Conservation (phyloP, 1,140 invertebrate species). For the Caenorhabditis brenneri region DNA sequence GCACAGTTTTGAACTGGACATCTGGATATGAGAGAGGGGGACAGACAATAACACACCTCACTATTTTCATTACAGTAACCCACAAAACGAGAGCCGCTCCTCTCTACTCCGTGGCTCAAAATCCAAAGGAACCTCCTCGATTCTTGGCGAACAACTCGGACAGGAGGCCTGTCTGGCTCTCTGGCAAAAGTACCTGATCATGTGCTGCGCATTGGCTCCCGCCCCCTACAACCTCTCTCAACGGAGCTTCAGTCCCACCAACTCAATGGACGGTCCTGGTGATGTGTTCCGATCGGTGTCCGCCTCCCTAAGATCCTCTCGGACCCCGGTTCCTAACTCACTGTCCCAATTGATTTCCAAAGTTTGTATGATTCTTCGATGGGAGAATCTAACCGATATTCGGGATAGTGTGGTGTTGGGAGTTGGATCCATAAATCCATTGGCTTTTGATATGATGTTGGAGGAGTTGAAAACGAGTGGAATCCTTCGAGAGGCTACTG, state of each 20-base stretch:
- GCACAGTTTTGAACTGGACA: background rate
- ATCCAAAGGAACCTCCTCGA: slow-evolving; percentile 66
- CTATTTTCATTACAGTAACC: slow-evolving; percentile 75
- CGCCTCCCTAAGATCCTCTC: slow-evolving; percentile 41
- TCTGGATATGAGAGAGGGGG: no score
- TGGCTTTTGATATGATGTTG: slow-evolving; percentile 79
- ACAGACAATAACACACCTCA: background rate
- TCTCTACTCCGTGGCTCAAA: slow-evolving; percentile 81
- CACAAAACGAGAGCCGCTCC: slow-evolving; percentile 93
- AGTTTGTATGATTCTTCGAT: slow-evolving; percentile 73
- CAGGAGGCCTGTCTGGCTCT: slow-evolving; percentile 69
- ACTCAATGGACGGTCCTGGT: slow-evolving; percentile 43
- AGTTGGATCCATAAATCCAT: slow-evolving; percentile 48
- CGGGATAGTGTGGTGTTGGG: slow-evolving; percentile 87
- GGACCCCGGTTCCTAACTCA: slow-evolving; percentile 34
- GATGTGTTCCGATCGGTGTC: slow-evolving; percentile 58
- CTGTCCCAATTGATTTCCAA: slow-evolving; percentile 55
- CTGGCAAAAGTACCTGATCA: slow-evolving; percentile 68
- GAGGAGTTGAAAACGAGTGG: slow-evolving; percentile 87
- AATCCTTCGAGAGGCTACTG: slow-evolving; percentile 87
- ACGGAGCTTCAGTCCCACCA: slow-evolving; percentile 60
- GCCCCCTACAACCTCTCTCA: slow-evolving; percentile 54
- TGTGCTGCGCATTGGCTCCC: slow-evolving; percentile 67
- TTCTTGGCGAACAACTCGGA: slow-evolving; percentile 66
- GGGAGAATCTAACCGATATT: slow-evolving; percentile 85